These are phyloP conservation scores for Uropsilus gracilis DNA, from an alignment of 2,113 vertebrate genomes.

Conservation along the genomic window DNA sequence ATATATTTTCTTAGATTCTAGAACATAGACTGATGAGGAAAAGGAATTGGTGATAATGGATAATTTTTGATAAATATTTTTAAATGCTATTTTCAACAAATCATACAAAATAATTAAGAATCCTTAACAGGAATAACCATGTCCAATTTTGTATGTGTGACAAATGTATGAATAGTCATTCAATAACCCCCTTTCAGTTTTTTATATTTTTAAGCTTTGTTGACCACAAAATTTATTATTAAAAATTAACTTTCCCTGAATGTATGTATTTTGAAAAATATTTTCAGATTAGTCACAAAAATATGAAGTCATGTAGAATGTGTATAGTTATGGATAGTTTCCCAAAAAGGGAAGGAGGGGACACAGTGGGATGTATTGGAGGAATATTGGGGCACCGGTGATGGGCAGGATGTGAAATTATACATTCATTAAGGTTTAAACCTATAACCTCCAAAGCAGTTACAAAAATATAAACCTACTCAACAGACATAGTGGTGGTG, in stretches of 20 bases:
- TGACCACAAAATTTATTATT: neutral
- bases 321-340: neutral
- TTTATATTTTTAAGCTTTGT: neutral
- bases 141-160: neutral
- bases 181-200: neutral
- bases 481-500: too few species aligned
- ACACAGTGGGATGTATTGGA: too few species aligned
- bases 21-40: neutral
- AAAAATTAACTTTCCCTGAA: neutral
- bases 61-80: too few species aligned
- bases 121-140: neutral
- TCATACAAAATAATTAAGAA: neutral
- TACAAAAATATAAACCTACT: too few species aligned
- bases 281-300: neutral
- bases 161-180: neutral
- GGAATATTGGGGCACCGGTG: too few species aligned
- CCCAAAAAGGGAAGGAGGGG: too few species aligned
- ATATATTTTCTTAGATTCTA: neutral
- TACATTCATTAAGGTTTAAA: too few species aligned
- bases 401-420: too few species aligned
- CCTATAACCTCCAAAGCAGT: too few species aligned
- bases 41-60: neutral
- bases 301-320: neutral
- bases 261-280: neutral
- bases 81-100: neutral